Conservation (phyloP, 2,113 vertebrate species). For the Osmerus mordax region DNA sequence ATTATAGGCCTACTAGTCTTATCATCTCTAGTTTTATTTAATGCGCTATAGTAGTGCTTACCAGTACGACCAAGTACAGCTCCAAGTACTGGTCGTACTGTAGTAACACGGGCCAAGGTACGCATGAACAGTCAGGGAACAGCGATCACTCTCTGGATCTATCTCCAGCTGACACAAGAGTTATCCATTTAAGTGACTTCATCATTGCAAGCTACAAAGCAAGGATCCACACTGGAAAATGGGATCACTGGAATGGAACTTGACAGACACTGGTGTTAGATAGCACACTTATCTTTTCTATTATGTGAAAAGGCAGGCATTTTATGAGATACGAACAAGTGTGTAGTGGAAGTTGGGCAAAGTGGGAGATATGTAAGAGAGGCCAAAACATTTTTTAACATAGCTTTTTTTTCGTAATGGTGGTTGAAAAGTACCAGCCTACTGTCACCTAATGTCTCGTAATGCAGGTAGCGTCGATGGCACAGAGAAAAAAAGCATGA, state of each 20-base stretch:
- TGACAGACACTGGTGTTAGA: constrained; percentile 63
- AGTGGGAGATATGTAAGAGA: constrained; percentile 9
- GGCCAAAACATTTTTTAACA: constrained; percentile 18
- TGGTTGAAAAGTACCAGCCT: constrained; percentile 37
- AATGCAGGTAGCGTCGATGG: neutral
- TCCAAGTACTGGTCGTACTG: constrained; percentile 2
- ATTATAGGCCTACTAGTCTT: neutral
- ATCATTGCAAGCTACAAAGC: constrained; percentile 55
- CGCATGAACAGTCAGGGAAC: constrained; percentile 37
- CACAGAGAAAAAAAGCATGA: constrained; percentile 2
- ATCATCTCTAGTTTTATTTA: too few species aligned
- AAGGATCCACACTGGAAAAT: constrained; percentile 58
- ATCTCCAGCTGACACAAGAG: constrained; percentile 46
- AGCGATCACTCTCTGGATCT: constrained; percentile 47
- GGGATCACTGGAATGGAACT: constrained; percentile 64
- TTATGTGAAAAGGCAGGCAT: constrained; percentile 59
- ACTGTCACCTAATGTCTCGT: neutral
- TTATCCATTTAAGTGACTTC: constrained; percentile 67
- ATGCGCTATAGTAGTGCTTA: too few species aligned
- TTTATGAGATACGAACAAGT: constrained; percentile 38
- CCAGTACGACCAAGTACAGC: too few species aligned
- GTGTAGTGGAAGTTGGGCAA: constrained; percentile 19
- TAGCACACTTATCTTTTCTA: constrained; percentile 63
- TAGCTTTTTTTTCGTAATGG: constrained; percentile 44
- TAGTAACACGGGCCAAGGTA: constrained; percentile 43